phyloP scores from a whole-genome alignment of 2,888 invertebrate species.

The Autographa gamma region DNA sequence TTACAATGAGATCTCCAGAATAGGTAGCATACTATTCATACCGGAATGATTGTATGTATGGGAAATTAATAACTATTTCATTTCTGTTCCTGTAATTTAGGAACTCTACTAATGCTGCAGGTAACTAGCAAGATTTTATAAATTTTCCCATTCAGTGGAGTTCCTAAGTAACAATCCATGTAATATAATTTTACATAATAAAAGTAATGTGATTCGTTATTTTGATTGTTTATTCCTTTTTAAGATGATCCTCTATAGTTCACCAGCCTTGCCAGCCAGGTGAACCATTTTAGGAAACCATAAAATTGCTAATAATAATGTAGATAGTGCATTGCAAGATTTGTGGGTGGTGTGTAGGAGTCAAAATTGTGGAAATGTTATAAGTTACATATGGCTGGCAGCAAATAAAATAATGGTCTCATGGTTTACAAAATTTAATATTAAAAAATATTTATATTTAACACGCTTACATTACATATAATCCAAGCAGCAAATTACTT shows the following conservation, averaged over 20 bases:
- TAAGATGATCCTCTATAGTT: too few relatives aligned
- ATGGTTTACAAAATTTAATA: conserved; percentile 28
- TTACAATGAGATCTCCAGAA: conserved; percentile 17
- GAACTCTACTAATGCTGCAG: conserved; percentile 18
- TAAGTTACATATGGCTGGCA: too few relatives aligned
- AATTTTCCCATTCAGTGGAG: conserved; percentile 24
- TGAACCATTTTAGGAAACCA: not conserved
- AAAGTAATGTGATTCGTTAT: conserved; percentile 52
- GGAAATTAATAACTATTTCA: conserved; percentile 17
- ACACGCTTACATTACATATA: conserved; percentile 13
- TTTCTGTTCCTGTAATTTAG: conserved; percentile 15
- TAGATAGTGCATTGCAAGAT: too few relatives aligned
- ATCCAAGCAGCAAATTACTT: conserved; percentile 30
- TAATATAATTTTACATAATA: conserved; percentile 55
- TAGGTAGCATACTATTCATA: conserved; percentile 4
- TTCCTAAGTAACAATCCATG: conserved; percentile 30
- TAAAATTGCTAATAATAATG: not conserved
- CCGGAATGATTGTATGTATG: conserved; percentile 6
- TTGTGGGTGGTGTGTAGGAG: not conserved
- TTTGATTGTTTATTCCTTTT: conserved; percentile 11
- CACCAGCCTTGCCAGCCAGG: too few relatives aligned
- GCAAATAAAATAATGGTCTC: not conserved
- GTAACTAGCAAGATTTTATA: conserved; percentile 24
- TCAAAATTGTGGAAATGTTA: too few relatives aligned
- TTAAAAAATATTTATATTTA: conserved; percentile 29